These are phyloP conservation scores for Scopus umbretta DNA, from an alignment of 2,113 vertebrate genomes.

Conservation along the genomic window DNA sequence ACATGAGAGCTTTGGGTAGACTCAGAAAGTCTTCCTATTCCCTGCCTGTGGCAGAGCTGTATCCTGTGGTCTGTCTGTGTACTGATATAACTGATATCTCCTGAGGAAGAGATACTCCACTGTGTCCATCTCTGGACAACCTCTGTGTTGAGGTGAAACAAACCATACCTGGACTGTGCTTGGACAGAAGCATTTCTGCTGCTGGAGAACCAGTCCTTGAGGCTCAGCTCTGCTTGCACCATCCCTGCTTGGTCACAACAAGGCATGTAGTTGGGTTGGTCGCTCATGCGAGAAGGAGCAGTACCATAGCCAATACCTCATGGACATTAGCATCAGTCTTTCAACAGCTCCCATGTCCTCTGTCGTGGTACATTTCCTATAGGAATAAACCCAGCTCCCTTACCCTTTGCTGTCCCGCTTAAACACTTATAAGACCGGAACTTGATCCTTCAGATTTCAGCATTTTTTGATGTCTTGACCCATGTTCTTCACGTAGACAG, in stretches of 20 bases:
- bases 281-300: not conserved
- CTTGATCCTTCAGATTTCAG: not conserved
- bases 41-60: not conserved
- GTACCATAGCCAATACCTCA: no score
- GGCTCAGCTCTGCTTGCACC: not conserved
- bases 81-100: no score
- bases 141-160: not conserved
- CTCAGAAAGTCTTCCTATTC: not conserved
- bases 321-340: not conserved
- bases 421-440: not conserved
- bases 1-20: not conserved
- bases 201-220: not conserved
- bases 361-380: not conserved
- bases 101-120: not conserved
- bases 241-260: not conserved
- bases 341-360: not conserved
- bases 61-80: no score
- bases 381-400: not conserved
- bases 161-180: no score
- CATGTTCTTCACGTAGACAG: no score
- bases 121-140: not conserved
- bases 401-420: not conserved
- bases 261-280: not conserved
- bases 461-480: not conserved
- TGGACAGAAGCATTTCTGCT: not conserved